phyloP scores from a whole-genome alignment of 2,888 invertebrate species.

The Lampropteryx suffumata region DNA sequence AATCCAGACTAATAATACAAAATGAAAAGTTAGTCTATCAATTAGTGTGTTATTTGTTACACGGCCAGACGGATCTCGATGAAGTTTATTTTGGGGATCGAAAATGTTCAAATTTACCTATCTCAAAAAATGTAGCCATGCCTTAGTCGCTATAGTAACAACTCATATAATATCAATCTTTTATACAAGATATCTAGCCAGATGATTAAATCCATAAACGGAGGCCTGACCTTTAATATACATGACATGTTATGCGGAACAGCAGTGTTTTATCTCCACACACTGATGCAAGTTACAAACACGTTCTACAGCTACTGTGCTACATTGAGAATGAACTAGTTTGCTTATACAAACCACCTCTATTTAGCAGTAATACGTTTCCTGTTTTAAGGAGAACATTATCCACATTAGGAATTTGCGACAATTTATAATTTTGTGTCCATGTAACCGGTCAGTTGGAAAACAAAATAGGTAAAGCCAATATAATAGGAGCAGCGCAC shows the following conservation, averaged over 20 bases:
- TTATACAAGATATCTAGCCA: not conserved
- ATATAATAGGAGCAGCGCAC: conserved; percentile 24
- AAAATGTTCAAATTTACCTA: no score
- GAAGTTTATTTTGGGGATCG: no score
- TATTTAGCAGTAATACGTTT: conserved; percentile 44
- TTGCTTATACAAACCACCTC: conserved; percentile 42
- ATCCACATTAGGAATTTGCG: conserved; percentile 37
- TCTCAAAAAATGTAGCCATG: no score
- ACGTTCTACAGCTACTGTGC: conserved; percentile 34
- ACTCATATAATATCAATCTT: not conserved
- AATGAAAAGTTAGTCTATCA: no score
- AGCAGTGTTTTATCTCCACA: conserved; percentile 28
- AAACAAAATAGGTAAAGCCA: conserved; percentile 17
- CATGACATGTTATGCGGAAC: conserved; percentile 37
- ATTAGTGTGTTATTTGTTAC: no score
- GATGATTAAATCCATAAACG: conserved; percentile 14
- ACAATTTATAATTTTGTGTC: conserved; percentile 21
- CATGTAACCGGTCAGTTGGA: conserved; percentile 20
- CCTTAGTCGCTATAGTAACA: no score
- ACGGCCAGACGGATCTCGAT: no score
- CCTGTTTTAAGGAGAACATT: conserved; percentile 42
- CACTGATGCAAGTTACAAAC: conserved; percentile 25
- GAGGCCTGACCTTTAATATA: conserved; percentile 31
- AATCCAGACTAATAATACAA: no score
- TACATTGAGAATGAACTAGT: conserved; percentile 44